These are phyloP conservation scores for Campylomormyrus numenius DNA, from an alignment of 2,113 vertebrate genomes.

Conservation along the genomic window DNA sequence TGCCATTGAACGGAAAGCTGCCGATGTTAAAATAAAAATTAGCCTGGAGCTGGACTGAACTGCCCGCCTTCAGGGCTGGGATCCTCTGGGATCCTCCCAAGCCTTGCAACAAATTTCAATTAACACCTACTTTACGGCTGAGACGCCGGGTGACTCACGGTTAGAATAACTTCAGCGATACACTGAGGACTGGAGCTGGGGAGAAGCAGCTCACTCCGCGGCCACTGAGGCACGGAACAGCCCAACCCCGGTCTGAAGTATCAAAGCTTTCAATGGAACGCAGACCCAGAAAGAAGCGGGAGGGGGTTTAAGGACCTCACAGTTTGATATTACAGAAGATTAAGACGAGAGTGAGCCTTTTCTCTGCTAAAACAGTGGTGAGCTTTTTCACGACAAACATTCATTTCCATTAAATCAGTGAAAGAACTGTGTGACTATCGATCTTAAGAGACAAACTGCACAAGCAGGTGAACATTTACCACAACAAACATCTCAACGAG, in stretches of 20 bases:
- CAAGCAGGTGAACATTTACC: constrained; percentile 41
- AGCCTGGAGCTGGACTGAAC: background rate
- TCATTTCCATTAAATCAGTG: constrained; percentile 66
- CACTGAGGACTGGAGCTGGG: background rate
- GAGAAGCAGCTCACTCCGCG: background rate
- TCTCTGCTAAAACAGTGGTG: constrained; percentile 47
- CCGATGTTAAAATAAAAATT: background rate
- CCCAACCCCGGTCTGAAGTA: background rate
- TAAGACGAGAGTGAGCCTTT: constrained; percentile 44
- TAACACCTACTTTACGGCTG: background rate
- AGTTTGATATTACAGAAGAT: constrained; percentile 52
- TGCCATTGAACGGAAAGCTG: background rate
- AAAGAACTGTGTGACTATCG: constrained; percentile 60
- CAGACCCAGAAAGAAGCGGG: background rate
- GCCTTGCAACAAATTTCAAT: background rate
- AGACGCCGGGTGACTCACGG: background rate
- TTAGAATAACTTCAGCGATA: background rate
- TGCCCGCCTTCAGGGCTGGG: background rate
- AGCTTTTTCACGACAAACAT: constrained; percentile 46
- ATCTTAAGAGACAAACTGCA: constrained; percentile 24
- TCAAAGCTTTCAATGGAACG: background rate
- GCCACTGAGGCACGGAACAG: background rate
- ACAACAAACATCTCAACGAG: constrained; percentile 37
- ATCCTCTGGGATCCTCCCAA: background rate
- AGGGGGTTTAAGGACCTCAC: constrained; percentile 43